Evolutionary conservation across 2,113 vertebrate species (phyloP).

Genomic region (Fregata magnificens): DNA sequence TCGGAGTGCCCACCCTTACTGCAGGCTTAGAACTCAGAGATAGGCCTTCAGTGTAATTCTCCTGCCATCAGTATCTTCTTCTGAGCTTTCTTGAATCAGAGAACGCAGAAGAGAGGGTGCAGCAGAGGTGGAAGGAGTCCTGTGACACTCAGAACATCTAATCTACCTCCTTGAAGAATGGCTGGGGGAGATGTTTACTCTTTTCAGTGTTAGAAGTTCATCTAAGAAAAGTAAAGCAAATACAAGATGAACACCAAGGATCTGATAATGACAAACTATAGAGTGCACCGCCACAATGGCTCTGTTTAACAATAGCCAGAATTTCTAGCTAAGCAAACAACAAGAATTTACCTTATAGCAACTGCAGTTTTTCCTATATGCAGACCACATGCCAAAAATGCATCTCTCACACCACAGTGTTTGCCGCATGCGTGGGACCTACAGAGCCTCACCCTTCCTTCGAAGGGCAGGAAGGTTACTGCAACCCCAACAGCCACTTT

Average conservation of each 20-base stretch:
- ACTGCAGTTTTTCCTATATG: not conserved
- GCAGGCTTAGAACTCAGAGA: not conserved
- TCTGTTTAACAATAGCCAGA: not conserved
- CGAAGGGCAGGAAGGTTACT: not conserved
- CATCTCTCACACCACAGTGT: not conserved
- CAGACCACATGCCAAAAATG: not conserved
- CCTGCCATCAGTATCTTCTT: not conserved
- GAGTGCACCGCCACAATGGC: not conserved
- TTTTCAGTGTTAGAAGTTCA: constrained; percentile 21
- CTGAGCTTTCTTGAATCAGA: not conserved
- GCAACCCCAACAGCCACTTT: not conserved
- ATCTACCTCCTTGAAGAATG: not conserved
- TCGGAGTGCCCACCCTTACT: not conserved
- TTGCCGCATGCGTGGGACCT: not conserved
- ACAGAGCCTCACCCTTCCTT: not conserved
- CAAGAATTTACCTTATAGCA: not conserved
- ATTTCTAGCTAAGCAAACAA: not conserved
- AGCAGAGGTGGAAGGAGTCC: not conserved
- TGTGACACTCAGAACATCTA: not conserved
- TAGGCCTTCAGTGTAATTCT: not conserved
- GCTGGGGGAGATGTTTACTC: not conserved
- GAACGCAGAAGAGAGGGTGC: not conserved
- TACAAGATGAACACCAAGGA: not conserved
- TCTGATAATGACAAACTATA: no score
- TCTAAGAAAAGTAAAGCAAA: constrained; percentile 20